phyloP scores from a whole-genome alignment of 2,888 invertebrate genomes.

The Villa cingulata region DNA sequence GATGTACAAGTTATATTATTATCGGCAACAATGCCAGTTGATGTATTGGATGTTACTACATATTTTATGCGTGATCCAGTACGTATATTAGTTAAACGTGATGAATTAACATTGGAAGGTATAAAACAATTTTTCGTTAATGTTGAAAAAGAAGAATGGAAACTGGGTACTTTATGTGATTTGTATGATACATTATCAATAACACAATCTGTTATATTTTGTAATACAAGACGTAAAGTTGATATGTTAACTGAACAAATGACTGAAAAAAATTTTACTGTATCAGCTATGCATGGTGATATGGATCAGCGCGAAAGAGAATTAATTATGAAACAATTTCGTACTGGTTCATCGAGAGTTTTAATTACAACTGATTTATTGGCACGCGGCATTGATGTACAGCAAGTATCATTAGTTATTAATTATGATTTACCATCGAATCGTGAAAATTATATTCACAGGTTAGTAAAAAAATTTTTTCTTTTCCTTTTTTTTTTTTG shows the following conservation, averaged over 20 bases:
- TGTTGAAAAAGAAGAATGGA: constrained; percentile 89
- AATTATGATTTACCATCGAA: constrained; percentile 99
- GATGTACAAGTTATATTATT: constrained; percentile 91
- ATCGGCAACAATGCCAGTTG: constrained; percentile 97
- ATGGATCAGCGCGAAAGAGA: constrained; percentile 99
- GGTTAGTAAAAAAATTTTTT: constrained; percentile 46
- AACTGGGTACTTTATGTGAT: constrained; percentile 90
- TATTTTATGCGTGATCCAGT: constrained; percentile 97
- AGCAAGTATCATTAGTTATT: constrained; percentile 98
- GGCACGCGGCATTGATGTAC: constrained; percentile 98
- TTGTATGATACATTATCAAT: constrained; percentile 97
- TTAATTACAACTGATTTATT: constrained; percentile 97
- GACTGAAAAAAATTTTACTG: constrained; percentile 90
- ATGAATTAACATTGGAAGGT: constrained; percentile 87
- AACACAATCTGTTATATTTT: constrained; percentile 99
- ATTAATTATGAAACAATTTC: constrained; percentile 98
- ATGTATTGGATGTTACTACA: constrained; percentile 94
- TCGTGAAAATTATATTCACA: constrained; percentile 99
- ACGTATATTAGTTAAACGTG: constrained; percentile 94
- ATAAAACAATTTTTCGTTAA: constrained; percentile 97
- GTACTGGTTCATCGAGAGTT: constrained; percentile 95
- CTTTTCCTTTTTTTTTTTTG: not conserved
- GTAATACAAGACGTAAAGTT: constrained; percentile 98
- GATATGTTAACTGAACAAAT: constrained; percentile 96
- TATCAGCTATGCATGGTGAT: constrained; percentile 99